Evolutionary conservation across 2,113 vertebrate species (phyloP).

Genomic region (Cyprinodon brontotheroides): DNA sequence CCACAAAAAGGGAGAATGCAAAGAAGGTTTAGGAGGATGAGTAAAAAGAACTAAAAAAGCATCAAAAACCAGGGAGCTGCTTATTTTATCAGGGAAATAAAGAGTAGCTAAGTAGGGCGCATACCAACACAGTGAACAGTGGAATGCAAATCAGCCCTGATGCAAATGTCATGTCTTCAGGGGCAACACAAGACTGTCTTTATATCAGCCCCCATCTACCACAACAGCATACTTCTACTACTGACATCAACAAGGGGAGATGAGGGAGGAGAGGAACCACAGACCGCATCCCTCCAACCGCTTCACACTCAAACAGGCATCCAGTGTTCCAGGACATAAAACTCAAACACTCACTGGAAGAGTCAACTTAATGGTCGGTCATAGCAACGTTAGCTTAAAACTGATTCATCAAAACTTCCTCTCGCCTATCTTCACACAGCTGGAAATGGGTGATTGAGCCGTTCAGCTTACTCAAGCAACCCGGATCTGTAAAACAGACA

Average conservation of each 20-base stretch:
- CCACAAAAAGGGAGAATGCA: not conserved
- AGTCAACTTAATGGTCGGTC: conserved; percentile 80
- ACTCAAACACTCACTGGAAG: not conserved
- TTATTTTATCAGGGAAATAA: conserved; percentile 62
- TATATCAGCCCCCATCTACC: conserved; percentile 50
- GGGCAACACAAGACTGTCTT: conserved; percentile 66
- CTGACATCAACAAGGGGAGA: conserved; percentile 11
- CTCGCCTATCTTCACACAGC: conserved; percentile 43
- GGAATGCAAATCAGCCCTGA: conserved; percentile 76
- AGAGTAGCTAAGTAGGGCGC: conserved; percentile 53
- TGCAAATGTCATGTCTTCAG: conserved; percentile 72
- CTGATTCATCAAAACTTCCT: conserved; percentile 77
- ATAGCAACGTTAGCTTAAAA: conserved; percentile 76
- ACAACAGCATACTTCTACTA: conserved; percentile 45
- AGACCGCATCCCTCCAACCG: conserved; percentile 46
- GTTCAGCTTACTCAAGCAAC: conserved; percentile 8
- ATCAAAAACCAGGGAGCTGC: conserved; percentile 41
- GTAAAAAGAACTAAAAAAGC: conserved; percentile 18
- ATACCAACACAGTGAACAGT: conserved; percentile 63
- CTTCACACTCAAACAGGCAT: conserved; percentile 39
- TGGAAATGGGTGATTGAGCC: conserved; percentile 38
- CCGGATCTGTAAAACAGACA: conserved; percentile 47
- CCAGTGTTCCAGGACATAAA: conserved; percentile 35
- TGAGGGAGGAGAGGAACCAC: conserved; percentile 31
- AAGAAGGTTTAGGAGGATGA: conserved; percentile 14